Conservation (phyloP, 2,797 vertebrate genomes). For the Lepus oiostolus region DNA sequence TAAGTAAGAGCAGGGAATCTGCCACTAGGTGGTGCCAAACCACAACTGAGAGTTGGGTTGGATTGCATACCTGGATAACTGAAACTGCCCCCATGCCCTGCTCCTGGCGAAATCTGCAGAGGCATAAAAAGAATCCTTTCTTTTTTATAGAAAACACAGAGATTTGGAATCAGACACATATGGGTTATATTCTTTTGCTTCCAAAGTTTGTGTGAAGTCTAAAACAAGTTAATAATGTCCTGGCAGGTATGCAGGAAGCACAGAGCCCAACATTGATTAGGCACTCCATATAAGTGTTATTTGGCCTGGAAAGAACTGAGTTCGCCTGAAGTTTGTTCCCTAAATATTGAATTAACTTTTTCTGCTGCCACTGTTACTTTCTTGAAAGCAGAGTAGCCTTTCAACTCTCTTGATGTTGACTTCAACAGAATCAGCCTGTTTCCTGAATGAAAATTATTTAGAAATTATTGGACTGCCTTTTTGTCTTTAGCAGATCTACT, state of each 20-base stretch:
- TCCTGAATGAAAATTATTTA: constrained; percentile 3
- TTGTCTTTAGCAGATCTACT: not conserved
- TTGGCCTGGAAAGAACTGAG: constrained; percentile 47
- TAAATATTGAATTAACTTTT: constrained; percentile 50
- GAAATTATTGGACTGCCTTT: not conserved
- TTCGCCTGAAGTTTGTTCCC: not conserved
- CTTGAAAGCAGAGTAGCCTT: constrained; percentile 52
- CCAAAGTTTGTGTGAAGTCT: not conserved
- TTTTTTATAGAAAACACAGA: not conserved
- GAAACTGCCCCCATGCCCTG: not conserved
- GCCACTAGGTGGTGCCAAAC: constrained; percentile 57
- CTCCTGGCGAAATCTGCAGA: not conserved
- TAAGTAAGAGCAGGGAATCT: not conserved
- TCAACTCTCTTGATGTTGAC: not conserved
- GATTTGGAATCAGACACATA: not conserved
- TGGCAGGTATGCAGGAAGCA: not conserved
- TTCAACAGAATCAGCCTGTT: not conserved
- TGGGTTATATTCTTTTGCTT: not conserved
- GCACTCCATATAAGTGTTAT: not conserved
- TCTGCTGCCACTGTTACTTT: not conserved
- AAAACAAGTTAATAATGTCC: not conserved
- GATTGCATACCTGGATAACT: not conserved
- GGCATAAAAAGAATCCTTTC: not conserved
- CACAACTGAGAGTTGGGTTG: not conserved
- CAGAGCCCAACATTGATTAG: not conserved